phyloP scores from a whole-genome alignment of 2,113 vertebrate genomes.

The Ranitomeya variabilis region DNA sequence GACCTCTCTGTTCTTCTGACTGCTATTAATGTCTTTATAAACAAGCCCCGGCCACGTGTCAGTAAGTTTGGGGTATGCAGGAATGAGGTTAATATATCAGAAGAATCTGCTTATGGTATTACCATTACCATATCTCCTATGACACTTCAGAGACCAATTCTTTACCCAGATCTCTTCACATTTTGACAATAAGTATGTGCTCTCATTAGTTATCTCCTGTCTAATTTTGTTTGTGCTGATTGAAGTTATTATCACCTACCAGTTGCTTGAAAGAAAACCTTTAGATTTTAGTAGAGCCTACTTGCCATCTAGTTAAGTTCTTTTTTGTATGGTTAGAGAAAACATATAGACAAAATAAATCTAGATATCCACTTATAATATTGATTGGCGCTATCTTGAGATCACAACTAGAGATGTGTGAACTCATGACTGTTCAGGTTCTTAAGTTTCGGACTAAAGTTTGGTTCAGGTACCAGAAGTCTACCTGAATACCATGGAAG shows the following conservation, averaged over 20 bases:
- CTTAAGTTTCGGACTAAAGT: too few relatives aligned
- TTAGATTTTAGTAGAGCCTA: not conserved
- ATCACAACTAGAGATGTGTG: not conserved
- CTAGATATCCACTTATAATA: too few relatives aligned
- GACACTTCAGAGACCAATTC: conserved; percentile 17
- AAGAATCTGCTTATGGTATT: conserved; percentile 12
- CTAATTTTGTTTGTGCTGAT: not conserved
- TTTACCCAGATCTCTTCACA: conserved; percentile 11
- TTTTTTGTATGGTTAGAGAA: not conserved
- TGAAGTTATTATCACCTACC: not conserved
- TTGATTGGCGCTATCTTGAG: too few relatives aligned
- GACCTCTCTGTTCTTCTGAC: not conserved
- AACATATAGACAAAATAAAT: too few relatives aligned
- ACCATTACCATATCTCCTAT: conserved; percentile 2
- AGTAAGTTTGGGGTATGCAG: conserved; percentile 17
- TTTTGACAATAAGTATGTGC: conserved; percentile 3
- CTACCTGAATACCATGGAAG: too few relatives aligned
- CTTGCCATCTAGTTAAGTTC: not conserved
- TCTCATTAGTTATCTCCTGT: not conserved
- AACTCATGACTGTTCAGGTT: too few relatives aligned
- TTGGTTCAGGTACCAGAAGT: too few relatives aligned
- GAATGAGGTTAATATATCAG: not conserved
- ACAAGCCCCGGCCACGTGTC: conserved; percentile 37
- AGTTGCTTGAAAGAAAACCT: not conserved
- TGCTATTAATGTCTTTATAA: conserved; percentile 9